Percentiles rank a stretch among this genome's conserved stretches.
Evolutionary conservation across 2,113 vertebrate genomes (phyloP).

Genomic region (Sander vitreus): DNA sequence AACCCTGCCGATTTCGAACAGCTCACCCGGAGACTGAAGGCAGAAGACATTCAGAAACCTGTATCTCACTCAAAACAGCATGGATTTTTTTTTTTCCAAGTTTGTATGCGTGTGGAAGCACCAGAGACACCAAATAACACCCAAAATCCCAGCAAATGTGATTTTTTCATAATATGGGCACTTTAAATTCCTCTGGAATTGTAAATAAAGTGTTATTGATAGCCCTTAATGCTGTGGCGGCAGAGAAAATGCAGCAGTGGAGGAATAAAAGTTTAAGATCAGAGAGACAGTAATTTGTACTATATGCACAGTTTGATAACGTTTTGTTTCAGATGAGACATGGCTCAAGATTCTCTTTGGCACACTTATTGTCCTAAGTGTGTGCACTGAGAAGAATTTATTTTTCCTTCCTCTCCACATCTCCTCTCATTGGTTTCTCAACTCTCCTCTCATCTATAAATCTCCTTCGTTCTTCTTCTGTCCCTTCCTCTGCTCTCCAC

Average conservation of each 20-base stretch:
- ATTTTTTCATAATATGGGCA: too few relatives aligned
- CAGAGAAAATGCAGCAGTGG: background rate
- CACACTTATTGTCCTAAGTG: background rate
- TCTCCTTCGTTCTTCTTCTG: background rate
- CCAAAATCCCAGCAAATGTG: too few relatives aligned
- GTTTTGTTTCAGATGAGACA: background rate
- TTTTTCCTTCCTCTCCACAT: background rate
- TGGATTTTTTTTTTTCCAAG: too few relatives aligned
- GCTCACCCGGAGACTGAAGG: too few relatives aligned
- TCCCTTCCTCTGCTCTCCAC: background rate
- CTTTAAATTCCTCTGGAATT: background rate
- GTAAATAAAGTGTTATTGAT: too few relatives aligned
- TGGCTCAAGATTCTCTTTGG: background rate
- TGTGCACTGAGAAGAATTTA: background rate
- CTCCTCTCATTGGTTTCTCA: background rate
- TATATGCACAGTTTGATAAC: background rate
- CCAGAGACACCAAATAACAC: too few relatives aligned
- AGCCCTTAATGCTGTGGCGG: background rate
- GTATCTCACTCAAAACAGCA: too few relatives aligned
- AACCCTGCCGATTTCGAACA: too few relatives aligned
- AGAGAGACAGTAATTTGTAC: background rate
- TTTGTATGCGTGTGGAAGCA: too few relatives aligned
- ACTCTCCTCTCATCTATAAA: background rate
- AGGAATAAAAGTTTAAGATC: background rate
- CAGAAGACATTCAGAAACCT: too few relatives aligned